These are phyloP conservation scores for Cephalotes varians DNA, from an alignment of 2,888 invertebrate genomes.

Conservation along the genomic window DNA sequence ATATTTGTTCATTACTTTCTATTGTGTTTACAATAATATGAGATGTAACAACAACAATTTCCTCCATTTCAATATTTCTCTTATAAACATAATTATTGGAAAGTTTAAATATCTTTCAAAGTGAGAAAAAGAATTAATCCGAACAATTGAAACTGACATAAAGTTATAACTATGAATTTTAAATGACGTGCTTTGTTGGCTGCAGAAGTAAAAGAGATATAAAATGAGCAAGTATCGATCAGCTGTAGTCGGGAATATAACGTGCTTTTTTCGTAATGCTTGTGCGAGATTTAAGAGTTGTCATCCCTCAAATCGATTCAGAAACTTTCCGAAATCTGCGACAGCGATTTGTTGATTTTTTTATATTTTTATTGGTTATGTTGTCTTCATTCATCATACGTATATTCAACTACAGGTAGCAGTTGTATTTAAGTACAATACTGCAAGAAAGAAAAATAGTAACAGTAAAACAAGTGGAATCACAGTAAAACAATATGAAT, in stretches of 20 bases:
- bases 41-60: neutral
- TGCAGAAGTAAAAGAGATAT: neutral
- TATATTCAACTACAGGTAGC: neutral
- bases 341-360: slow-evolving; percentile 33
- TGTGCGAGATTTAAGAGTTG: slow-evolving; percentile 67
- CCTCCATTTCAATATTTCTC: neutral
- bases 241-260: slow-evolving; percentile 65
- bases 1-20: neutral
- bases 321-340: slow-evolving; percentile 58
- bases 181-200: neutral
- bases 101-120: slow-evolving; percentile 5
- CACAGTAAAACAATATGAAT: neutral
- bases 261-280: slow-evolving; percentile 68
- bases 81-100: neutral
- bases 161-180: slow-evolving; percentile 3
- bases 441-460: neutral
- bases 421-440: neutral
- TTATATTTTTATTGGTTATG: slow-evolving; percentile 11
- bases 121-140: neutral
- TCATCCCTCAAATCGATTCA: slow-evolving; percentile 62
- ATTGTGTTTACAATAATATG: neutral
- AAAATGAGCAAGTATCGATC: slow-evolving; percentile 57
- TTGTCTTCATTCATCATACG: neutral
- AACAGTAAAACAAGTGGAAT: neutral
- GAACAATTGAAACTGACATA: neutral